Conservation (phyloP, 2,113 vertebrate species). For the Pelusios castaneus region DNA sequence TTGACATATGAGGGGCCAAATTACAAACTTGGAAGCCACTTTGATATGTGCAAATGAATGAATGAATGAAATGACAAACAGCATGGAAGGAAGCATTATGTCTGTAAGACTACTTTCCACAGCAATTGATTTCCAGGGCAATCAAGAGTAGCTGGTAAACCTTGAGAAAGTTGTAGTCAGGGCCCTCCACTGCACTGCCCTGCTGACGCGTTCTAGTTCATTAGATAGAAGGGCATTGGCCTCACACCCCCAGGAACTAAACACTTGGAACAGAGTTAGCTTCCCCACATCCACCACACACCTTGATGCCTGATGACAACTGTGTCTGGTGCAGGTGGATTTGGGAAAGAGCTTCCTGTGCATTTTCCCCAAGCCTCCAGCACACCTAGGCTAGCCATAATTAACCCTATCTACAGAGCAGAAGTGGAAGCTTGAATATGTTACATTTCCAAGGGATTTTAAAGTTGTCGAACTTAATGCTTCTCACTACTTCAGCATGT, state of each 20-base stretch:
- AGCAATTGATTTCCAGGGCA: too few relatives aligned
- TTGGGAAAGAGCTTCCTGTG: not conserved
- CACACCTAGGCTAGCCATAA: not conserved
- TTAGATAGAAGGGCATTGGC: not conserved
- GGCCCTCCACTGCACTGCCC: not conserved
- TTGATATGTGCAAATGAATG: not conserved
- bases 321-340: not conserved
- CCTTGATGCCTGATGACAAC: too few relatives aligned
- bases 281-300: too few relatives aligned
- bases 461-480: not conserved
- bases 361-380: not conserved
- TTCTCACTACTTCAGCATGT: not conserved
- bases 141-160: not conserved
- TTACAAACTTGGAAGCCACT: not conserved
- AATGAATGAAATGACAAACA: not conserved
- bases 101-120: not conserved
- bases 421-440: not conserved
- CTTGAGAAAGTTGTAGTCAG: not conserved
- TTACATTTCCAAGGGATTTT: not conserved
- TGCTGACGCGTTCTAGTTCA: not conserved
- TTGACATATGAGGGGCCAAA: not conserved
- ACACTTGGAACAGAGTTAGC: not conserved
- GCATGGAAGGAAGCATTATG: not conserved
- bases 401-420: not conserved
- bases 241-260: not conserved